Percentiles rank a stretch among this genome's conserved stretches.
phyloP scores from a whole-genome alignment of 1,140 invertebrate genomes.

The Micrasema longulum region DNA sequence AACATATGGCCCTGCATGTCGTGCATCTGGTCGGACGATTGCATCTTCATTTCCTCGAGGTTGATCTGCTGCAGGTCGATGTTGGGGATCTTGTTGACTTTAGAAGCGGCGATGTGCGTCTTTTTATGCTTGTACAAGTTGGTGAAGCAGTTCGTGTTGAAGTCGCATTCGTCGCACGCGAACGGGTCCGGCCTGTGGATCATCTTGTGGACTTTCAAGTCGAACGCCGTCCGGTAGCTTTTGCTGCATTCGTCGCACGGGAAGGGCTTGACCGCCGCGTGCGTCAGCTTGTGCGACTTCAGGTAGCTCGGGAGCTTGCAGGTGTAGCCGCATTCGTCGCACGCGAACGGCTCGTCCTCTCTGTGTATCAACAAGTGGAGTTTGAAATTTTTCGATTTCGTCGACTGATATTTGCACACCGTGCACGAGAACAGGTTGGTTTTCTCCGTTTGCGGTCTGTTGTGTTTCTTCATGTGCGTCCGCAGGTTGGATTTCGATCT shows the following conservation, averaged over 20 bases:
- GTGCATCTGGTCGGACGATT: neutral
- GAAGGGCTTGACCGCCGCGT: slow-evolving; percentile 23
- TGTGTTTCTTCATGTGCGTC: slow-evolving; percentile 26
- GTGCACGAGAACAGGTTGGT: slow-evolving; percentile 15
- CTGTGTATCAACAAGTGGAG: slow-evolving; percentile 30
- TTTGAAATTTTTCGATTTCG: slow-evolving; percentile 29
- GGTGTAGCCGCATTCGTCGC: slow-evolving; percentile 35
- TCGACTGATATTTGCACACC: slow-evolving; percentile 32
- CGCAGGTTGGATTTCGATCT: slow-evolving; percentile 18
- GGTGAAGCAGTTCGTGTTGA: slow-evolving; percentile 29
- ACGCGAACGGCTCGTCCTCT: slow-evolving; percentile 30
- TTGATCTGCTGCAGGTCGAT: neutral
- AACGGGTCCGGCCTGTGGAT: slow-evolving; percentile 32
- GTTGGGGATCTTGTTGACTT: neutral
- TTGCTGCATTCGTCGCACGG: slow-evolving; percentile 26
- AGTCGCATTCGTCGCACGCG: slow-evolving; percentile 38
- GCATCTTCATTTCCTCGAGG: neutral
- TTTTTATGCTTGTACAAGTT: slow-evolving; percentile 39
- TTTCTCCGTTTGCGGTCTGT: slow-evolving; percentile 5
- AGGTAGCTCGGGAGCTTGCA: slow-evolving; percentile 31
- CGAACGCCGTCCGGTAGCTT: slow-evolving; percentile 26
- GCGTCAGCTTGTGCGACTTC: slow-evolving; percentile 26
- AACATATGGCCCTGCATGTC: slow-evolving; percentile 8
- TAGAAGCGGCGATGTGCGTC: slow-evolving; percentile 10
- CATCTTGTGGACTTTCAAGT: slow-evolving; percentile 36